phyloP scores from a whole-genome alignment of 2,113 vertebrate genomes.

The Lycaon pictus region DNA sequence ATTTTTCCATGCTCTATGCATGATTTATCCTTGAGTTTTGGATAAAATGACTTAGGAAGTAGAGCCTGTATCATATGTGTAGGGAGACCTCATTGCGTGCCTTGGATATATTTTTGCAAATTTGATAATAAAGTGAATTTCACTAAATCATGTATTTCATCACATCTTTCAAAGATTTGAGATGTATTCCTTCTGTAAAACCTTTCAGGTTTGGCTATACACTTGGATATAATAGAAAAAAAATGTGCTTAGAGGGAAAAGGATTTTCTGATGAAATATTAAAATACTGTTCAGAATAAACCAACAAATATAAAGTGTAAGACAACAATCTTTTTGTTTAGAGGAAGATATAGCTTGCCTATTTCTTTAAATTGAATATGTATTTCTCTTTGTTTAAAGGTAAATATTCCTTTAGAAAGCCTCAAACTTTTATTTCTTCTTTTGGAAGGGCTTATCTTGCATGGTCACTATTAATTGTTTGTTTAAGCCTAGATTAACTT shows the following conservation, averaged over 20 bases:
- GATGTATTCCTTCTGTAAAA: conserved; percentile 47
- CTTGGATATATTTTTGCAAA: conserved; percentile 52
- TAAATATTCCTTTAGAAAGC: conserved; percentile 67
- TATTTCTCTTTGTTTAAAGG: conserved; percentile 44
- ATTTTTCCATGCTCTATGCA: background rate
- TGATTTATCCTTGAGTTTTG: conserved; percentile 34
- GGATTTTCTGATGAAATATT: conserved; percentile 71
- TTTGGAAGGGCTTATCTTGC: conserved; percentile 65
- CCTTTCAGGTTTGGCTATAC: conserved; percentile 46
- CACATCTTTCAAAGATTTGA: conserved; percentile 65
- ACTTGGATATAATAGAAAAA: conserved; percentile 58
- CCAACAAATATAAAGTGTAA: conserved; percentile 64
- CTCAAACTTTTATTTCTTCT: conserved; percentile 46
- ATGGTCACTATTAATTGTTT: conserved; percentile 76
- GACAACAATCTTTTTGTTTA: conserved; percentile 51
- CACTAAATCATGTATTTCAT: conserved; percentile 68
- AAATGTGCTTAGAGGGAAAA: conserved; percentile 56
- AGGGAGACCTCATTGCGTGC: conserved; percentile 37
- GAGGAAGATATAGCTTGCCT: conserved; percentile 44
- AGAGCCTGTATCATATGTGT: background rate
- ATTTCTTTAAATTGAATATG: conserved; percentile 62
- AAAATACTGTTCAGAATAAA: conserved; percentile 70
- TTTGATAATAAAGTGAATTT: conserved; percentile 69
- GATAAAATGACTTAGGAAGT: background rate
- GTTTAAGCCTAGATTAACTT: conserved; percentile 71